Conservation (phyloP, 2,888 invertebrate genomes). For the Melangyna quadrimaculata region DNA sequence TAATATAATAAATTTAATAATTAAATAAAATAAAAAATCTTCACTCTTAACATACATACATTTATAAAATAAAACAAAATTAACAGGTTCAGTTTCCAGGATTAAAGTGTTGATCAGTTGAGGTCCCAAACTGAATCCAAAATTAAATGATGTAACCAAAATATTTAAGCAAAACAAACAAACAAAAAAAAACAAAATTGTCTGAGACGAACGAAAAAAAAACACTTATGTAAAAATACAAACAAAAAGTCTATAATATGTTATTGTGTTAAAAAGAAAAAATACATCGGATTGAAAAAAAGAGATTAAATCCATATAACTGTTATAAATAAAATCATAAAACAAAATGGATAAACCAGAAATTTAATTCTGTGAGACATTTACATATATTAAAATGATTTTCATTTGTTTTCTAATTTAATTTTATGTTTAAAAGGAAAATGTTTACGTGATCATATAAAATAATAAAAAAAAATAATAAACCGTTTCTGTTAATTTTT, state of each 20-base stretch:
- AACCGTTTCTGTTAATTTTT: conserved; percentile 69
- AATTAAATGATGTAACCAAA: conserved; percentile 59
- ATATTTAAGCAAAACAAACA: conserved; percentile 34
- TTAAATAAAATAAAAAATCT: conserved; percentile 45
- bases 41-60: conserved; percentile 56
- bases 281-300: conserved; percentile 57
- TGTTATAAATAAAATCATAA: conserved; percentile 64
- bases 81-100: conserved; percentile 46
- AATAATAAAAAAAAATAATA: background rate
- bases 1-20: conserved; percentile 69
- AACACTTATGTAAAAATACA: conserved; percentile 60
- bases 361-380: conserved; percentile 55
- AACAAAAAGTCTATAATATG: conserved; percentile 66
- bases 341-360: conserved; percentile 61
- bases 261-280: conserved; percentile 67
- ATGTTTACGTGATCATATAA: conserved; percentile 64
- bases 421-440: conserved; percentile 47
- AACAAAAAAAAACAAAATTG: conserved; percentile 45
- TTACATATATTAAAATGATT: conserved; percentile 36
- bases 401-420: conserved; percentile 37
- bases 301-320: conserved; percentile 61
- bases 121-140: conserved; percentile 40
- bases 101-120: conserved; percentile 43
- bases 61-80: conserved; percentile 36
- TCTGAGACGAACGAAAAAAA: conserved; percentile 57